Base-by-base conservation (phyloP, 2,797 vertebrate species). In the Sylvilagus floridanus region DNA sequence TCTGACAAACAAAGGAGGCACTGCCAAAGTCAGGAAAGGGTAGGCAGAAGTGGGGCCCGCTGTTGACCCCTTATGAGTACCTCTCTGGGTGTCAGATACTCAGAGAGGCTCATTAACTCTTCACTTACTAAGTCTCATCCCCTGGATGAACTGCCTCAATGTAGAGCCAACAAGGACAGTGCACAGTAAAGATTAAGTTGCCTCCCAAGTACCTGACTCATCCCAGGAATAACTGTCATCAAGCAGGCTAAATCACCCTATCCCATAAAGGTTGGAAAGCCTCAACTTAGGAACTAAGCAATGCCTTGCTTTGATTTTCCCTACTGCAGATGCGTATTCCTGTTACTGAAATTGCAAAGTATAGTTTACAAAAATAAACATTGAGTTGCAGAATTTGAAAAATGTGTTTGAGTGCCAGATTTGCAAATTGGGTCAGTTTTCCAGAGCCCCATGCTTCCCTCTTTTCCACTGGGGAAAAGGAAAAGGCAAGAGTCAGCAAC, bases 311-410 rank as follows among this genome's bases (percentile, higher is more conserved):
- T 0, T 22, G 21, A 47, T 82, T 85, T 47, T 76, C 79, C 17
- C 26, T 68, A 24, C 1, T 54, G 35, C 32, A 75, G 62, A 88
- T 14, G n/a, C 82, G 52, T 78, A 16, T 82, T 87, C 32, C 47
- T 8, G 13, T 76, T 84, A 90, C 35, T 32, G 32, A 94, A 92
- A 91, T 69, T 77, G 62, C n/a, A 26, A 91, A 92, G 88, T 63
- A n/a, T 92, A 84, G 92, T 60, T 62, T 52, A 42, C 50, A 97
- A 96, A 62, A n/a, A 50, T 97, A 96, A 62, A n/a, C 42, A 30
- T 26, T 17, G 52, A 69, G 71, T 50, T 92, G 57, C 54, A 93
- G 92, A 96, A 96, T 97, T 93, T 83, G 0, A 90, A 96, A 96
- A 92, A 96, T 65, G 75, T 77, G 63, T 90, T 88, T 30, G 22